Evolutionary conservation across 1,140 invertebrate genomes (phyloP), one percentile per base, ranked within the genome.

Genomic region (Homalodisca vitripennis): DNA sequence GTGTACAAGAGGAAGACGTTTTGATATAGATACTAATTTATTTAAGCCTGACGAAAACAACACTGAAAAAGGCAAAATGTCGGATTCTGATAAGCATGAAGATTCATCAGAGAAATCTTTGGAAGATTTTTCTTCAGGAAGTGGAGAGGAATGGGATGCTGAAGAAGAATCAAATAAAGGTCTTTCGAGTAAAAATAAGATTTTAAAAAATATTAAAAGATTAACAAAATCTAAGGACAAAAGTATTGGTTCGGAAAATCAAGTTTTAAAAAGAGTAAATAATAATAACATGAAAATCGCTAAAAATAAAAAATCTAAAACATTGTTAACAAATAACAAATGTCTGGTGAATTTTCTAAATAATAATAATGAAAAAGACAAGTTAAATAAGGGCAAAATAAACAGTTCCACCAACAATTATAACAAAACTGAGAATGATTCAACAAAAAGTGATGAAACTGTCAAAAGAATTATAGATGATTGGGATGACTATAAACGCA

Each of bases 51-150:
- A 41, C 34, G 17, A 10, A 10, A 10, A 10, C 34, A 41, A 41
- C 6, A 10, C 34, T 17, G 34, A n/a, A n/a, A n/a, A 60, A 60
- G 26, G 6, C 24, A 60, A 29, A 6, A n/a, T 27, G 12, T 13
- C 26, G 26, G 24, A 27, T 6, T 60, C 27, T 60, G 26, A 27
- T 29, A 10, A 2, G 29, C 6, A 60, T 14, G 55, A 60, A 12
- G n/a, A n/a, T n/a, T 3, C 22, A 6, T 27, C 55, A 12, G 24
- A 29, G n/a, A 24, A 60, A 10, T 22, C 55, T 10, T n/a, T 60
- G 2, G 55, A 60, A 60, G 55, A 60, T n/a, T 60, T 60, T 60
- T 60, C 55, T 60, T 60, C 55, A 60, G 55, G 55, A 60, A 60
- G 55, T 60, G 55, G 55, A 60, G 55, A 60, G 24, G 55, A 60